Conservation (phyloP, 2,113 vertebrate genomes). For the Phrynosoma platyrhinos region DNA sequence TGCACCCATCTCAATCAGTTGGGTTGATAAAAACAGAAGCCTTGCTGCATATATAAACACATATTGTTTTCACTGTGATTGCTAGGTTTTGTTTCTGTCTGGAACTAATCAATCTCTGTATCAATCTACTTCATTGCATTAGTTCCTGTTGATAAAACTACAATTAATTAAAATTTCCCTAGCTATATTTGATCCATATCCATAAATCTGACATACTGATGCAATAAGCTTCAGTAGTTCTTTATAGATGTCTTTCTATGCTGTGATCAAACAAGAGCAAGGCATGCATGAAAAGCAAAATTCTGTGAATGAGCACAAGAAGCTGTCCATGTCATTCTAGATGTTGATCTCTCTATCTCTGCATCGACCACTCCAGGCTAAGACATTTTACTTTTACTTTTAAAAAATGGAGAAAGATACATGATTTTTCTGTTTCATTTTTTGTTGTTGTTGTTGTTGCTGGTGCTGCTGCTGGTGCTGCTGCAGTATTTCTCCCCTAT, state of each 20-base stretch:
- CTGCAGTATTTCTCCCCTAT: not conserved
- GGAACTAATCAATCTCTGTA: not conserved
- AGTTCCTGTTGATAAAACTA: not conserved
- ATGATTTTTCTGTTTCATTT: too few relatives aligned
- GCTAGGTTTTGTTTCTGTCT: not conserved
- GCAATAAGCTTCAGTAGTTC: not conserved
- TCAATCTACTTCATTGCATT: not conserved
- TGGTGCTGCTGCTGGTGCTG: too few relatives aligned
- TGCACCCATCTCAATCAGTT: not conserved
- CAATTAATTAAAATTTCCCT: not conserved
- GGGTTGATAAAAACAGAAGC: not conserved
- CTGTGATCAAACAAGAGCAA: not conserved
- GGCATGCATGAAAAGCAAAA: not conserved
- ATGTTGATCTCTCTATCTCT: not conserved
- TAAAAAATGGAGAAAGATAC: not conserved
- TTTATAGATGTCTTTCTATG: not conserved
- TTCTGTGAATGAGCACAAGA: not conserved
- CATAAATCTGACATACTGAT: not conserved
- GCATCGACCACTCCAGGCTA: not conserved
- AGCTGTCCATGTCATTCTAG: not conserved
- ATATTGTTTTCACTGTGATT: not conserved
- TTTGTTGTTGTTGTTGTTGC: too few relatives aligned
- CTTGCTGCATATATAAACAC: too few relatives aligned
- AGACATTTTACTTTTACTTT: not conserved
- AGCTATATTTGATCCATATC: not conserved